These are phyloP conservation scores for Mythimna albipuncta DNA, from an alignment of 2,888 invertebrate species.

Conservation along the genomic window DNA sequence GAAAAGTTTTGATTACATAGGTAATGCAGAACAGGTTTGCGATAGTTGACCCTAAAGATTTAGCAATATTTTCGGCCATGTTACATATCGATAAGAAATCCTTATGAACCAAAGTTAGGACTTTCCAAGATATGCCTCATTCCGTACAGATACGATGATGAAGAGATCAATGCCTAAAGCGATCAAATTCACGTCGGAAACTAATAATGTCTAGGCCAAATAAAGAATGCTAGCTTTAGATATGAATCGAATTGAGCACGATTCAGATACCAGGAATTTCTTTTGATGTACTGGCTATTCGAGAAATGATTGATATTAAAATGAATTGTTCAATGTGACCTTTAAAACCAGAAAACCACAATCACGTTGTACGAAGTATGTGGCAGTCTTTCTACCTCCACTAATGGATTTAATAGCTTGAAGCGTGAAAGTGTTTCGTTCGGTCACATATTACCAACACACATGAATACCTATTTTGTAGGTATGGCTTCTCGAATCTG, in stretches of 20 bases:
- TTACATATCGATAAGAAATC: neutral
- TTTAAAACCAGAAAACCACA: too few relatives aligned
- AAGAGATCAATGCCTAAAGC: neutral
- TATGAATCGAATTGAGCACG: too few relatives aligned
- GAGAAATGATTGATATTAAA: too few relatives aligned
- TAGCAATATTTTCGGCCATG: neutral
- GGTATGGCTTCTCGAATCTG: neutral
- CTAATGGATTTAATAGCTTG: constrained; percentile 41
- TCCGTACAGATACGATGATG: too few relatives aligned
- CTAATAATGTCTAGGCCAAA: neutral
- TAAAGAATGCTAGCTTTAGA: constrained; percentile 2
- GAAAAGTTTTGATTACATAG: constrained; percentile 7
- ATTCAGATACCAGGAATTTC: too few relatives aligned
- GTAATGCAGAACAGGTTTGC: neutral
- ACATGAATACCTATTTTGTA: constrained; percentile 12
- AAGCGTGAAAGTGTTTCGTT: constrained; percentile 48
- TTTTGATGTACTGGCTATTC: too few relatives aligned
- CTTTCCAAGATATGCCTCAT: neutral
- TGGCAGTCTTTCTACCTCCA: constrained; percentile 26
- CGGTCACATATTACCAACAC: constrained; percentile 15
- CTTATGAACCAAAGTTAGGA: neutral
- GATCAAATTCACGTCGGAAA: neutral
- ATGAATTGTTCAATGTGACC: too few relatives aligned
- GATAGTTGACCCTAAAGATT: neutral
- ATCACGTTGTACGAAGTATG: neutral